Evolutionary conservation across 1,140 invertebrate genomes (phyloP), one percentile per base, ranked within the genome.

Genomic region (Rhopalosiphum padi): DNA sequence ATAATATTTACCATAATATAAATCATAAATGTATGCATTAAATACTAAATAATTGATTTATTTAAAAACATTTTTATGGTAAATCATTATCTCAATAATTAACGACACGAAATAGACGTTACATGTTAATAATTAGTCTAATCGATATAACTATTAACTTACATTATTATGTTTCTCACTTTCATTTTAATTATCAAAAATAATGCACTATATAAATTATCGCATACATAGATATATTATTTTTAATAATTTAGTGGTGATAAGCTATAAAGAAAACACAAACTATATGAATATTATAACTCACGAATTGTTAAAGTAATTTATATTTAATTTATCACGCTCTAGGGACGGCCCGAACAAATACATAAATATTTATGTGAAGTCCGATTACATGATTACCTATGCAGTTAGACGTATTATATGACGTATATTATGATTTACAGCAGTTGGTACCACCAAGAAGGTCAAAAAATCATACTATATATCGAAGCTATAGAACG

Each of bases 241-340:
- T 77, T n/a, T n/a, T n/a, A 15, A 18, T n/a, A n/a, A 3, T n/a
- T 87, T 30, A 43, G 46, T 7, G 15, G 46, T 18, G 30, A 30
- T 48, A 7, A 43, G 15, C 30, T 11, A 48, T 1, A 46, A 87
- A 48, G 11, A 46, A 87, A 48, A 87, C 43, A 48, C 25, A 15
- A 30, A 48, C 46, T 51, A 30, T n/a, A n/a, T 88, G 21, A 51
- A 51, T 51, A 22, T n/a, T 51, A 35, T 51, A n/a, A 88, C n/a
- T 8, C 48, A n/a, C n/a, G 46, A 48, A 88, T 37, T 21, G 48
- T 51, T 88, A 82, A 91, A 46, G 90, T 91, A 82, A 82, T 91
- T 91, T 82, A 43, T 82, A 82, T 91, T 91, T 91, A 82, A 91
- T 91, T 68, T 91, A 91, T 41, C 30, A 41, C 60, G 1, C 90